phyloP scores from a whole-genome alignment of 2,888 invertebrate species.

The Temnothorax ravouxi region DNA sequence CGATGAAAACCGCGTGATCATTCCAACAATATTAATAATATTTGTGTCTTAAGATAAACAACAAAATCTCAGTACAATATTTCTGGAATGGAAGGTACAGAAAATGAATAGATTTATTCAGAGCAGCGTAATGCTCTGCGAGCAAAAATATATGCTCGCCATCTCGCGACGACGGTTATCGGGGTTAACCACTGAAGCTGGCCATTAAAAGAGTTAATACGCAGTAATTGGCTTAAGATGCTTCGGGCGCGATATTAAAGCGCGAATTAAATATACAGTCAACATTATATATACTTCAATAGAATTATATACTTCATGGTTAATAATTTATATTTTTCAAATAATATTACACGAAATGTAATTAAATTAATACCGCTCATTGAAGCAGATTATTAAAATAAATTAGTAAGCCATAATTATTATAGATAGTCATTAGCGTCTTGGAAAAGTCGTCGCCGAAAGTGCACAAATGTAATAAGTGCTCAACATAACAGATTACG shows the following conservation, averaged over 20 bases:
- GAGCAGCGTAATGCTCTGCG: too few relatives aligned
- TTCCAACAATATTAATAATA: slow-evolving; percentile 2
- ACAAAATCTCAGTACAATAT: neutral
- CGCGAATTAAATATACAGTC: slow-evolving; percentile 4
- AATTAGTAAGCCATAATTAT: slow-evolving; percentile 14
- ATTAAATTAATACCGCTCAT: neutral
- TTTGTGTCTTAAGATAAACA: neutral
- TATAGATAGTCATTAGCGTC: neutral
- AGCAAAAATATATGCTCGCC: neutral
- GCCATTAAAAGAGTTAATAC: slow-evolving; percentile 37
- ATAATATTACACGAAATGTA: neutral
- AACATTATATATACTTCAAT: neutral
- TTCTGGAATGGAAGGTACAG: neutral
- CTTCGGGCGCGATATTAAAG: neutral
- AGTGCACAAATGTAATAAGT: slow-evolving; percentile 23
- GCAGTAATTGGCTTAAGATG: slow-evolving; percentile 32
- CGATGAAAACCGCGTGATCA: neutral
- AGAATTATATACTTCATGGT: neutral
- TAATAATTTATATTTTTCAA: neutral
- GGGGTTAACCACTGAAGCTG: slow-evolving; percentile 1
- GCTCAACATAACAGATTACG: slow-evolving; percentile 36
- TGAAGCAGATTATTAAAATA: slow-evolving; percentile 14
- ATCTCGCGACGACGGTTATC: slow-evolving; percentile 7
- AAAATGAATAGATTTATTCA: neutral
- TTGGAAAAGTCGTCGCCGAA: neutral